Evolutionary conservation across 2,797 vertebrate genomes (phyloP), one percentile per base, ranked within the genome.

Genomic region (Girardinus metallicus): DNA sequence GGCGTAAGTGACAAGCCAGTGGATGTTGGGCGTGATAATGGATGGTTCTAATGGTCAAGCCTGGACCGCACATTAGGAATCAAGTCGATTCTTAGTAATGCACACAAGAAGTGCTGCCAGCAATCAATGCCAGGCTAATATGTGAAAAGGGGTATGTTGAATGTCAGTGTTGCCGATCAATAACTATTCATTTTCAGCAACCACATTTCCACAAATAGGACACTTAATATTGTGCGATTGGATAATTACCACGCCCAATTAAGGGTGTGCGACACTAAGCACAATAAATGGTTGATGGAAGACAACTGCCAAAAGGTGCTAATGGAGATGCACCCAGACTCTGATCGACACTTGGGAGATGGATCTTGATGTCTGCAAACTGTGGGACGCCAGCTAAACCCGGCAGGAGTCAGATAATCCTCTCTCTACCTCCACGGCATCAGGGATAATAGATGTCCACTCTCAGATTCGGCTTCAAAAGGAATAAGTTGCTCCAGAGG

Each of bases 181-280:
- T 98, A 94, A 88, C 96, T 97, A 97, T 97, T 98, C 95, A 98
- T 98, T 97, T 96, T 95, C 96, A 95, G 95, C 93, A 81, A 95
- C 94, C 95, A 86, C 96, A 97, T 96, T 96, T 95, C 95, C 95
- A 95, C 94, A 95, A 96, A 96, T 95, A 93, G 95, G 97, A 96
- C 90, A 95, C 95, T 96, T 97, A 95, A 96, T 97, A 96, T 96
- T 95, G 94, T 91, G 93, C 85, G 93, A 95, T 96, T 93, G 94
- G 95, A 96, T 96, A 96, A 98, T 98, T 97, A 97, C 95, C 95
- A 96, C 93, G 95, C 95, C 95, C 96, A 97, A 97, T 98, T 97
- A 98, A 95, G 96, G 95, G 94, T 95, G 93, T 91, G 94, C 90
- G 94, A 95, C 96, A 96, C 87, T 94, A 91, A 95, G 95, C 94